Conservation (phyloP, 2,113 vertebrate species). For the Pelecanoides urinatrix region DNA sequence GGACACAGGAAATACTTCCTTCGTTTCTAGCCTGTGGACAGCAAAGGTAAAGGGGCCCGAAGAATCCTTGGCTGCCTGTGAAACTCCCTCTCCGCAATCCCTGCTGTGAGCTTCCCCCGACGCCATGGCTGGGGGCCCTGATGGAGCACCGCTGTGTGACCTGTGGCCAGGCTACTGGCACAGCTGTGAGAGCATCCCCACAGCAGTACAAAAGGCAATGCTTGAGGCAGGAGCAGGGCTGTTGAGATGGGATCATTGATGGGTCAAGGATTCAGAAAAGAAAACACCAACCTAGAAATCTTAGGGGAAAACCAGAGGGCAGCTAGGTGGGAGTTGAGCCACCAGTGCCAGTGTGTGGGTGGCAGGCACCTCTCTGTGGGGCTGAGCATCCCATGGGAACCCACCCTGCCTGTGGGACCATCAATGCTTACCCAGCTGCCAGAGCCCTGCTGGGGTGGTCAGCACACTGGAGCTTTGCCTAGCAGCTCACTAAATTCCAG, state of each 20-base stretch:
- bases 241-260: neutral
- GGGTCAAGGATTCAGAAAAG: neutral
- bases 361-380: neutral
- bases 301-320: neutral
- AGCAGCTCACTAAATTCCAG: neutral
- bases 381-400: neutral
- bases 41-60: neutral
- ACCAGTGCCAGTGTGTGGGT: neutral
- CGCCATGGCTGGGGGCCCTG: fast-evolving
- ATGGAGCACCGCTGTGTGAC: neutral
- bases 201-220: neutral
- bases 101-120: fast-evolving
- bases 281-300: neutral
- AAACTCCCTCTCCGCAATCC: neutral
- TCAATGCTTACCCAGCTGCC: fast-evolving
- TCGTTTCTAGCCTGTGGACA: neutral
- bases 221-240: neutral
- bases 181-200: neutral
- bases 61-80: neutral
- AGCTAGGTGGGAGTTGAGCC: neutral
- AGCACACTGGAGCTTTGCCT: neutral
- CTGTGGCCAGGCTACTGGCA: neutral
- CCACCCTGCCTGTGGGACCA: neutral
- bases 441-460: neutral
- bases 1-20: neutral